Evolutionary conservation across 2,113 vertebrate species (phyloP), one percentile per base, ranked within the genome.

Genomic region (Alouatta palliata): DNA sequence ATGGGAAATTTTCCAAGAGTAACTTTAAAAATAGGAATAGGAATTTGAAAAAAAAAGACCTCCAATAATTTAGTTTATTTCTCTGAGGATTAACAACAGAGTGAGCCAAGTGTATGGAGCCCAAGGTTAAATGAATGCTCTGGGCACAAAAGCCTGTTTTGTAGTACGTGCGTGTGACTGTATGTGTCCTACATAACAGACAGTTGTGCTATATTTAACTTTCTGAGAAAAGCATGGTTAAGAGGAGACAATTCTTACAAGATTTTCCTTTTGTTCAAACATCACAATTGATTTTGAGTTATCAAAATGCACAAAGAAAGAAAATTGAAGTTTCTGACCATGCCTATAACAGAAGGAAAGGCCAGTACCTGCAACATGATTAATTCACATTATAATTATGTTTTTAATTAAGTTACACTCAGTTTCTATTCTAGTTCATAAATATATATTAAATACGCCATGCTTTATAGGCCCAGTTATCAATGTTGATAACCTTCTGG

Each of bases 351-450:
- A 47, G 40, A 32, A 56, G 71, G 40, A 71, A 91, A 61, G 20
- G 90, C 87, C 52, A 30, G 27, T 35, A 71, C 43, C 40, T 82
- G n/a, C 11, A 40, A 40, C 54, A 76, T 0, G 10, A 95, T 85
- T 90, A 95, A 95, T 79, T 97, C 77, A 43, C 73, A 90, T 90
- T 92, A 16, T 66, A 96, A 94, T 95, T 93, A 85, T 32, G 32
- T 83, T 96, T 97, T 94, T 95, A 97, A 97, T 98, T 95, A 97
- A 90, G 61, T 96, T 92, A 82, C n/a, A 35, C 43, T 95, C 37
- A 27, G 61, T 96, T 94, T 92, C 71, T 75, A 79, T 89, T 89
- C 66, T 95, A 87, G 90, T 92, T 75, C 25, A 54, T 92, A 68
- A 95, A 95, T 90, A 76, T 7, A 0, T 61, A 87, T 84, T 91